These are phyloP conservation scores for Odontamblyopus lacepedii DNA, from an alignment of 2,797 vertebrate genomes.

Conservation along the genomic window DNA sequence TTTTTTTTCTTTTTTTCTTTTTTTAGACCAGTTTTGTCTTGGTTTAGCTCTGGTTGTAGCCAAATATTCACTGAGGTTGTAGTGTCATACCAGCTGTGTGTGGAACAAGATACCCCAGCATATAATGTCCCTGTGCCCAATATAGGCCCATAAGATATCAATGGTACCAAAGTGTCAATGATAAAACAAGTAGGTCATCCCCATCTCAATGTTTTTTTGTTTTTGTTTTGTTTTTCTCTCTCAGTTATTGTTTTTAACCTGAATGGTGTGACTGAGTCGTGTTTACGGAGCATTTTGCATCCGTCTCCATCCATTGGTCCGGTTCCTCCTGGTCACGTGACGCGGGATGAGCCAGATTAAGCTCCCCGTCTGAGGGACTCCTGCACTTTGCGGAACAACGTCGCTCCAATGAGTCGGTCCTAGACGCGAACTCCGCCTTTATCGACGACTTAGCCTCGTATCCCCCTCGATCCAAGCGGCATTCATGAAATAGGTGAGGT, in stretches of 20 bases:
- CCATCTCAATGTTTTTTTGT: not conserved
- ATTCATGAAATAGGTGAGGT: slow-evolving; percentile 65
- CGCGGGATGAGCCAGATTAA: slow-evolving; percentile 69
- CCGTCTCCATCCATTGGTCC: slow-evolving; percentile 20
- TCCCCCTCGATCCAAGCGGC: slow-evolving; percentile 1
- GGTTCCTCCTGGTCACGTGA: slow-evolving; percentile 72
- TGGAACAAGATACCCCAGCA: not conserved
- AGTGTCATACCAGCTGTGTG: too few relatives aligned
- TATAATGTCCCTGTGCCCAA: not conserved
- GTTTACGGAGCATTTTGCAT: slow-evolving; percentile 8
- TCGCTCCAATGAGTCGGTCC: slow-evolving; percentile 35
- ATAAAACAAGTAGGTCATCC: not conserved
- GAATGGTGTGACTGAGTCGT: not conserved
- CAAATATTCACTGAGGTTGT: too few relatives aligned
- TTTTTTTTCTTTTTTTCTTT: too few relatives aligned
- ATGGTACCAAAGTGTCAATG: not conserved
- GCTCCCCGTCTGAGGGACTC: slow-evolving; percentile 19
- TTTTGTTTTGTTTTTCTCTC: not conserved
- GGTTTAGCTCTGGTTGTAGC: too few relatives aligned
- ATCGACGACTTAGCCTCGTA: not conserved
- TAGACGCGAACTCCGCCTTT: not conserved
- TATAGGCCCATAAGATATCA: too few relatives aligned
- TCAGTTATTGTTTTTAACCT: not conserved
- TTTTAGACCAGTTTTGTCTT: too few relatives aligned
- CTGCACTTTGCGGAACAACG: slow-evolving; percentile 29